phyloP scores from a whole-genome alignment of 2,113 vertebrate species.

The Morone saxatilis region DNA sequence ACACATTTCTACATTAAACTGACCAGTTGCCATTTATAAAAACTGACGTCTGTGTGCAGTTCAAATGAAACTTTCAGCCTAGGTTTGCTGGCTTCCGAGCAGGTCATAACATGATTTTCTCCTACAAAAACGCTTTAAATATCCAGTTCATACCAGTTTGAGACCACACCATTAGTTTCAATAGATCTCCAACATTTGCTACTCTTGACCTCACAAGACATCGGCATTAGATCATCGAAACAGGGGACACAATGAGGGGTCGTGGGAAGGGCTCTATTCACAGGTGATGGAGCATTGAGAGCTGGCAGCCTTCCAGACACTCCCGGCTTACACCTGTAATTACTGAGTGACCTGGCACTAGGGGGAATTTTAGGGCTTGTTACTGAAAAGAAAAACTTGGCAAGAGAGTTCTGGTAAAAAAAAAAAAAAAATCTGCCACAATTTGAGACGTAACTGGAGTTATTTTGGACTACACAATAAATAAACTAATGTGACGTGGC shows the following conservation, averaged over 20 bases:
- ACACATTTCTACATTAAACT: slow-evolving; percentile 11
- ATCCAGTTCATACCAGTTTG: neutral
- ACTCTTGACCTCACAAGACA: slow-evolving; percentile 35
- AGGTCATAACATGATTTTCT: neutral
- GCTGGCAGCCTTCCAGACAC: slow-evolving; percentile 41
- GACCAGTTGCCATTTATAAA: neutral
- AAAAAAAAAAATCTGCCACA: neutral
- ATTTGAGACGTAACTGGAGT: neutral
- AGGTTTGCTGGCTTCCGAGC: neutral
- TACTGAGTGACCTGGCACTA: slow-evolving; percentile 33
- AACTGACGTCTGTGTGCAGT: neutral
- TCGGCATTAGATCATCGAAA: slow-evolving; percentile 28
- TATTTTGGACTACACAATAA: neutral
- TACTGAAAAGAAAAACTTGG: slow-evolving; percentile 13
- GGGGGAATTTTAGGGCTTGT: slow-evolving; percentile 7
- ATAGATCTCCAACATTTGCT: slow-evolving; percentile 17
- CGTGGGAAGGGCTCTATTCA: slow-evolving; percentile 49
- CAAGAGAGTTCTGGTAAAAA: neutral
- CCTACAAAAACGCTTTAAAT: neutral
- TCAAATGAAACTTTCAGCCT: slow-evolving; percentile 12
- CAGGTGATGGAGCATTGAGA: slow-evolving; percentile 42
- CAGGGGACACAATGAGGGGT: slow-evolving; percentile 41
- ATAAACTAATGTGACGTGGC: neutral
- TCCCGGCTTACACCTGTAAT: slow-evolving; percentile 62
- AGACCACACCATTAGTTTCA: neutral